phyloP scores from a whole-genome alignment of 2,113 vertebrate species.

The Agapornis roseicollis region DNA sequence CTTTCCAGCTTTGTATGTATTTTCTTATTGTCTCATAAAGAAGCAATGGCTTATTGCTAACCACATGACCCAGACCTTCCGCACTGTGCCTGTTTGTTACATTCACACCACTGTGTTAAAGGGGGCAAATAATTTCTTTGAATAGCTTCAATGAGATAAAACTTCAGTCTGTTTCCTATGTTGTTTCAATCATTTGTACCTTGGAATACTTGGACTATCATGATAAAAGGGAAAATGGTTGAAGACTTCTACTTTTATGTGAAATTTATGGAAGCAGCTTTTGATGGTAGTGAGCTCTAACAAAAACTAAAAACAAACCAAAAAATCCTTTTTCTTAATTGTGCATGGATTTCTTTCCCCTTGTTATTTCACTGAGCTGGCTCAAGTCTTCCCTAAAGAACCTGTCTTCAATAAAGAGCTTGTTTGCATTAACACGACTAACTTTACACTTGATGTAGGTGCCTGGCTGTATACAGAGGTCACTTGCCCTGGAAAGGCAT shows the following conservation, averaged over 20 bases:
- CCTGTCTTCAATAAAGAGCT: slow-evolving; percentile 61
- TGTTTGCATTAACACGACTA: slow-evolving; percentile 66
- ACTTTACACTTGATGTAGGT: slow-evolving; percentile 58
- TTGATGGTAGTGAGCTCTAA: not conserved
- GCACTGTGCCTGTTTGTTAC: not conserved
- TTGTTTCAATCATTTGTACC: not conserved
- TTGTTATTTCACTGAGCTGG: slow-evolving; percentile 10
- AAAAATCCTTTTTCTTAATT: not conserved
- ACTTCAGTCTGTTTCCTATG: not conserved
- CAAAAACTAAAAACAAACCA: not conserved
- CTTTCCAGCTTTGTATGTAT: not conserved
- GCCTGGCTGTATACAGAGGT: slow-evolving; percentile 49
- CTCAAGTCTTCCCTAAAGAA: slow-evolving; percentile 26
- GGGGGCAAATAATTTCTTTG: not conserved
- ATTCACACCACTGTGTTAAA: not conserved
- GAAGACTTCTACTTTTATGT: not conserved
- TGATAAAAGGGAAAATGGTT: not conserved
- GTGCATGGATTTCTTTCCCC: not conserved
- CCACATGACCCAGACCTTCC: not conserved
- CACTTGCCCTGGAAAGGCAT: slow-evolving; percentile 46
- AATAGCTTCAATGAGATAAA: not conserved
- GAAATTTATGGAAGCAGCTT: not conserved
- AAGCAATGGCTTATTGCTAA: not conserved
- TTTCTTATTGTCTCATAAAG: not conserved
- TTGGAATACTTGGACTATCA: not conserved